Evolutionary conservation across 2,113 vertebrate genomes (phyloP), one percentile per base, ranked within the genome.

Genomic region (Oreochromis niloticus): DNA sequence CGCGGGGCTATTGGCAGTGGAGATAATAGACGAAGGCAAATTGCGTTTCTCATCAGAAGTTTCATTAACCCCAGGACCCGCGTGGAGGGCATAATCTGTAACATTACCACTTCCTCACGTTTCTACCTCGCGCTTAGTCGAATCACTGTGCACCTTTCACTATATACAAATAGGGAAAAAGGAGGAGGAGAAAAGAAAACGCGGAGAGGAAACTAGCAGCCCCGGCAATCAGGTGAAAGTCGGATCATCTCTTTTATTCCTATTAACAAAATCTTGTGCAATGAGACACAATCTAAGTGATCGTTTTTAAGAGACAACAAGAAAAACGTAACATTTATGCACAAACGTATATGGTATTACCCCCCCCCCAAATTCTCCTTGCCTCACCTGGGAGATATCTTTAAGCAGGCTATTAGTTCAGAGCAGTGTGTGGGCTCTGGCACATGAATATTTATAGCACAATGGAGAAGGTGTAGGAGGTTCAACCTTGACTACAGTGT

Each of bases 11-110:
- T 95, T 94, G 95, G 94, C 87, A 80, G 90, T 87, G 89, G 90
- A 95, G 96, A 96, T 96, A 96, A 96, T 96, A 95, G 95, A 96
- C 88, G 85, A 88, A 93, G 95, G 95, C 91, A 96, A 96, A 97
- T 96, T 96, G 96, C 92, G 54, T 95, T 96, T 96, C 95, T 96
- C 96, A 96, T 97, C 96, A 96, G 95, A 94, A 95, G 94, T 97
- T 96, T 96, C 96, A 97, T 96, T 97, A 97, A 96, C 96, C 96
- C 93, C 83, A 34, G 79, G 96, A 96, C 96, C 96, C 56, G 85
- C 89, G 63, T 85, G 90, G 93, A 96, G 93, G 95, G 92, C 92
- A 94, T 96, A 96, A 96, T 96, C 96, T 96, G 95, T 92, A 96
- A 95, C 96, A 97, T 96, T 96, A 95, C 95, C 92, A 92, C 91